phyloP scores from a whole-genome alignment of 1,140 invertebrate species.

The Eriocheir sinensis region DNA sequence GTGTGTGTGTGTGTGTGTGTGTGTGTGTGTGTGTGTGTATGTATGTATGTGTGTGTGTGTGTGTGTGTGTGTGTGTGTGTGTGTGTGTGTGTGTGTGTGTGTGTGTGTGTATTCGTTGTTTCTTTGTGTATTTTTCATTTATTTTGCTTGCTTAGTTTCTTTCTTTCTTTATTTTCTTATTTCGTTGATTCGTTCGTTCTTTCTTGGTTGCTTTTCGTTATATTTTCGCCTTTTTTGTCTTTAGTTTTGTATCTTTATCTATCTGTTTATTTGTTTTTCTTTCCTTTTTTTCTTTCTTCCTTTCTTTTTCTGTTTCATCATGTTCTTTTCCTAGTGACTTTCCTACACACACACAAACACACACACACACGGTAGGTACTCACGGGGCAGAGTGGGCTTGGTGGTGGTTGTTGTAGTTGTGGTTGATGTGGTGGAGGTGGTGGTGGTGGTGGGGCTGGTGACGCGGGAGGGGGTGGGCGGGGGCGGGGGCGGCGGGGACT shows the following conservation, averaged over 20 bases:
- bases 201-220: not conserved
- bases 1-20: constrained; percentile 40
- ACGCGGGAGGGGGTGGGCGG: constrained; percentile 29
- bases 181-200: not conserved
- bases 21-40: constrained; percentile 38
- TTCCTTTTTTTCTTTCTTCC: not conserved
- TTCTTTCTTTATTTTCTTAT: constrained; percentile 32
- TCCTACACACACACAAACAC: constrained; percentile 32
- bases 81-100: too few relatives aligned
- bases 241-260: constrained; percentile 51
- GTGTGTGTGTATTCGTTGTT: constrained; percentile 23
- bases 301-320: not conserved
- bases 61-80: too few relatives aligned
- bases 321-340: not conserved
- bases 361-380: constrained; percentile 31
- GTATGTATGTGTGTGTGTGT: too few relatives aligned
- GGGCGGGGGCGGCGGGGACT: not conserved
- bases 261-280: constrained; percentile 38
- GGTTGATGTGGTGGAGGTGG: constrained; percentile 55
- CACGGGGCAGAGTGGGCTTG: constrained; percentile 50
- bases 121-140: not conserved
- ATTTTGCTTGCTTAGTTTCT: not conserved
- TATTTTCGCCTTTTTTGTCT: not conserved
- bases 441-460: constrained; percentile 35
- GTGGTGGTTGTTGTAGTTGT: constrained; percentile 43